phyloP scores from a whole-genome alignment of 2,888 invertebrate species.

The Tachina fera region DNA sequence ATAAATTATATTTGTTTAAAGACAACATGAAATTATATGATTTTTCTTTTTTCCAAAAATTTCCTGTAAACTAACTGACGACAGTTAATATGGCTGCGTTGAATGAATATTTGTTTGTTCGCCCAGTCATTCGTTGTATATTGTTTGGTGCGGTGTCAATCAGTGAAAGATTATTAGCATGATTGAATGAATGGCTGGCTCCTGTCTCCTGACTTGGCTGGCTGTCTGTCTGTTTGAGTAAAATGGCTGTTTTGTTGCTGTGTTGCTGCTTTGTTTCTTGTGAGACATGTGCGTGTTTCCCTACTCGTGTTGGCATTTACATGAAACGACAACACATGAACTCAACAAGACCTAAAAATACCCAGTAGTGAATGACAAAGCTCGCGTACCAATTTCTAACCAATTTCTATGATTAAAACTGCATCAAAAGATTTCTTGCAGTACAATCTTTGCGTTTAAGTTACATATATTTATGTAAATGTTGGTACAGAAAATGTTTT shows the following conservation, averaged over 20 bases:
- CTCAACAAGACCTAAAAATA: background rate
- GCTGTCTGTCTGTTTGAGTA: conserved; percentile 18
- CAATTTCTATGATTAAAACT: too few species aligned
- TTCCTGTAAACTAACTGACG: conserved; percentile 9
- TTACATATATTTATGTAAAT: too few species aligned
- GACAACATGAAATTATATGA: too few species aligned
- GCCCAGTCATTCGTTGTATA: background rate
- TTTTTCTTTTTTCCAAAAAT: too few species aligned
- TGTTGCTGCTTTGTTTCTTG: background rate
- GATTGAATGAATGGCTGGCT: conserved; percentile 24
- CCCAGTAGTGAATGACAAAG: background rate
- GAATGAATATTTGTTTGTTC: background rate
- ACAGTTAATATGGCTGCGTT: conserved; percentile 31
- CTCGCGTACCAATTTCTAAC: too few species aligned
- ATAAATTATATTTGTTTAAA: too few species aligned
- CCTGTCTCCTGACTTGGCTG: conserved; percentile 1
- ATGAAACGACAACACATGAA: background rate
- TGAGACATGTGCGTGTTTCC: conserved; percentile 30
- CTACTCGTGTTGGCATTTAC: conserved; percentile 16
- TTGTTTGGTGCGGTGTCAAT: conserved; percentile 43
- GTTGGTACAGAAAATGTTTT: too few species aligned
- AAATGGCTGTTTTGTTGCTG: background rate
- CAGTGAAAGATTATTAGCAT: conserved; percentile 51
- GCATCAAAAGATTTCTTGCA: too few species aligned
- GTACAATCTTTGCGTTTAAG: too few species aligned